Conservation (phyloP, 1,140 invertebrate genomes). For the Pantala flavescens region DNA sequence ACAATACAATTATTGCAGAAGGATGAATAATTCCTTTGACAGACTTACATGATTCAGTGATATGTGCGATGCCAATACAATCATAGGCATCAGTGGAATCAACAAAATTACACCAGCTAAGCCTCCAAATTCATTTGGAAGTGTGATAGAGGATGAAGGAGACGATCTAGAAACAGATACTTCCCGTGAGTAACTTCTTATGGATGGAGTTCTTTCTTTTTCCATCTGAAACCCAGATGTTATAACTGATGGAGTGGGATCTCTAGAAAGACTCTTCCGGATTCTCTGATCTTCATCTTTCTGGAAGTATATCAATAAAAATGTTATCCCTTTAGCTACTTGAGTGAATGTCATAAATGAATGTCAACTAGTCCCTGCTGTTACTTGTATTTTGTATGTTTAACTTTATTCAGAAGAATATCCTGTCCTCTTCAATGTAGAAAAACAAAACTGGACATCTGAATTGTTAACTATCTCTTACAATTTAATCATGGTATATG, state of each 20-base stretch:
- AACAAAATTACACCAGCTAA: not conserved
- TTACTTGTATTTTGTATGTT: too few species aligned
- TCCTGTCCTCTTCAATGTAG: too few species aligned
- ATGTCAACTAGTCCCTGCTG: too few species aligned
- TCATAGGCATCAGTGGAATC: not conserved
- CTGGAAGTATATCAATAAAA: not conserved
- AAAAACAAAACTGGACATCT: too few species aligned
- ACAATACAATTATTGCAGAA: too few species aligned
- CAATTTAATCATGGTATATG: too few species aligned
- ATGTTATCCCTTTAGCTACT: too few species aligned
- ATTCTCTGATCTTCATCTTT: not conserved
- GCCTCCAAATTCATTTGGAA: not conserved
- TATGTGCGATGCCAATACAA: not conserved
- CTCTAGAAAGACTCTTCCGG: not conserved
- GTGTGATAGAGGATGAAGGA: not conserved
- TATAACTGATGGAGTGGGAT: not conserved
- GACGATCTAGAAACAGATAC: not conserved
- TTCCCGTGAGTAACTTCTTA: not conserved
- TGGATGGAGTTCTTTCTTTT: not conserved
- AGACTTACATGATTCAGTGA: not conserved
- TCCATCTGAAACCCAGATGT: not conserved
- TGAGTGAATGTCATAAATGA: too few species aligned
- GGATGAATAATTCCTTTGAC: too few species aligned
- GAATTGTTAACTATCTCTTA: too few species aligned
- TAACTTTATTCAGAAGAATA: too few species aligned